Evolutionary conservation across 2,797 vertebrate species (phyloP).

Genomic region (Alectoris magna): DNA sequence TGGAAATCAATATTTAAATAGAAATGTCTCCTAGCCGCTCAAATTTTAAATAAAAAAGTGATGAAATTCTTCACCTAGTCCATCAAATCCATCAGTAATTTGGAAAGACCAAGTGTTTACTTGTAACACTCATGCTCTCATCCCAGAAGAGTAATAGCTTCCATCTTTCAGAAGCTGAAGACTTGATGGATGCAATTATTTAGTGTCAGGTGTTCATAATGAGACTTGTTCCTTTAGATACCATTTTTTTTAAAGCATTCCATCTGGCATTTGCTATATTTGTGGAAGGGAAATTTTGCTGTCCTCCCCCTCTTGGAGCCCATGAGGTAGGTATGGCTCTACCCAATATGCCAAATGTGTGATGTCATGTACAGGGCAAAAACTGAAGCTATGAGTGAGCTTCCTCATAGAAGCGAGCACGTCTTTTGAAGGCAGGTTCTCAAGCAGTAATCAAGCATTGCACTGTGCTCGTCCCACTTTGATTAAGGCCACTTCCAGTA

Average conservation of each 20-base stretch:
- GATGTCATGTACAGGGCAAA: not conserved
- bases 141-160: not conserved
- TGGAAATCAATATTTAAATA: not conserved
- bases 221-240: not conserved
- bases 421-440: not conserved
- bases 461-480: not conserved
- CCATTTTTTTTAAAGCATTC: not conserved
- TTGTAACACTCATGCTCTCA: not conserved
- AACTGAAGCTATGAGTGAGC: not conserved
- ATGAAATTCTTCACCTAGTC: not conserved
- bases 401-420: too few relatives aligned
- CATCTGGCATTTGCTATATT: not conserved
- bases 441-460: not conserved
- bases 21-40: not conserved
- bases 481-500: not conserved
- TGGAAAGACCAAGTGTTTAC: not conserved
- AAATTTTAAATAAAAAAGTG: not conserved
- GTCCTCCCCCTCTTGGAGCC: not conserved
- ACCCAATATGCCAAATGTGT: not conserved
- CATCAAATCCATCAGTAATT: not conserved
- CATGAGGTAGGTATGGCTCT: not conserved
- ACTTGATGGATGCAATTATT: not conserved
- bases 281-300: not conserved
- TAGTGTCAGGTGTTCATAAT: accelerated
- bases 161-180: not conserved